Percentiles rank a stretch among this genome's conserved stretches.
phyloP scores from a whole-genome alignment of 2,113 vertebrate genomes.

The Ariopsis seemanni region DNA sequence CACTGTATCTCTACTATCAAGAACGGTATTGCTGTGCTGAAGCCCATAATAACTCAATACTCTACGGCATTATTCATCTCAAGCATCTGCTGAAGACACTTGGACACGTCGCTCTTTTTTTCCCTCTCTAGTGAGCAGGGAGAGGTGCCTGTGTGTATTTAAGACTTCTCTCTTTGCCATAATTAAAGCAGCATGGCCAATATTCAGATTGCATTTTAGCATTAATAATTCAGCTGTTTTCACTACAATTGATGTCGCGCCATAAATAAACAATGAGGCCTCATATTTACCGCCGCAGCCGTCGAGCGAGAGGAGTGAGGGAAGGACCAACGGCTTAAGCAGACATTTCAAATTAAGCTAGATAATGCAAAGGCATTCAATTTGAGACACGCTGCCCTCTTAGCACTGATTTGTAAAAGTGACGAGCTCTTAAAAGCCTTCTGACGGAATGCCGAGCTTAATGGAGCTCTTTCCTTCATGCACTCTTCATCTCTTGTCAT shows the following conservation, averaged over 20 bases:
- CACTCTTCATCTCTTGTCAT: conserved; percentile 52
- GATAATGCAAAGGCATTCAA: conserved; percentile 78
- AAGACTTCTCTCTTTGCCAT: conserved; percentile 73
- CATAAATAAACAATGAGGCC: conserved; percentile 80
- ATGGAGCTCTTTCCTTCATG: conserved; percentile 68
- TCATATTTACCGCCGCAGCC: conserved; percentile 71
- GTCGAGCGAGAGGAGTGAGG: conserved; percentile 53
- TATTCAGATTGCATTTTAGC: conserved; percentile 81
- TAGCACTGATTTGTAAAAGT: conserved; percentile 75
- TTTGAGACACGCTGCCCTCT: conserved; percentile 72
- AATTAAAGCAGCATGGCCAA: conserved; percentile 78
- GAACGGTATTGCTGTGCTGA: not conserved
- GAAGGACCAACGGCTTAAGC: conserved; percentile 66
- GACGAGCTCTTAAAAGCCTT: conserved; percentile 74
- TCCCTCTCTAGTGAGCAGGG: conserved; percentile 36
- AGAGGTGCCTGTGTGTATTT: conserved; percentile 67
- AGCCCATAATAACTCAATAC: conserved; percentile 31
- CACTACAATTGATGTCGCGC: conserved; percentile 78
- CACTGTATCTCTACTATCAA: not conserved
- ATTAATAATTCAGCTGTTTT: conserved; percentile 82
- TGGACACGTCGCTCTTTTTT: conserved; percentile 5
- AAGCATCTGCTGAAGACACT: conserved; percentile 47
- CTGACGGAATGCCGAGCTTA: conserved; percentile 63
- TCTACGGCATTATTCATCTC: conserved; percentile 34
- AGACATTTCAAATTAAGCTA: conserved; percentile 79